These are phyloP conservation scores for Drosophila atroscutellata DNA, from an alignment of 2,888 invertebrate genomes.

Conservation along the genomic window DNA sequence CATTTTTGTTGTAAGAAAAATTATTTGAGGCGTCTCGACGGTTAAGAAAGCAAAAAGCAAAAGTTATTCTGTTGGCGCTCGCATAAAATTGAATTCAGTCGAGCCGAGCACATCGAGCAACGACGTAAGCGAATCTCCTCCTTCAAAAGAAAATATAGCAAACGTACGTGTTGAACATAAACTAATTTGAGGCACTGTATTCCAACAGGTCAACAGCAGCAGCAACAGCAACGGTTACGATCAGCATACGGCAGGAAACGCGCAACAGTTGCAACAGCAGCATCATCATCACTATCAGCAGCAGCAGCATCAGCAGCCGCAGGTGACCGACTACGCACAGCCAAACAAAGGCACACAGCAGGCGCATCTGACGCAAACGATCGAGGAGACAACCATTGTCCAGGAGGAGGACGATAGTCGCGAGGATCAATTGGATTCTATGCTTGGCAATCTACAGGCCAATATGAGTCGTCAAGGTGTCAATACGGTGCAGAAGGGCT, in stretches of 20 bases:
- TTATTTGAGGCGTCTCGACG: slow-evolving; percentile 36
- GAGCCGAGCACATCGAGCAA: slow-evolving; percentile 76
- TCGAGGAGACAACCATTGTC: slow-evolving; percentile 83
- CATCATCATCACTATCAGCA: slow-evolving; percentile 68
- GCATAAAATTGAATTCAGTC: slow-evolving; percentile 85
- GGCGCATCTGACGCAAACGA: slow-evolving; percentile 84
- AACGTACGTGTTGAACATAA: neutral
- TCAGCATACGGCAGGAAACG: slow-evolving; percentile 23
- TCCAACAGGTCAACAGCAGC: slow-evolving; percentile 86
- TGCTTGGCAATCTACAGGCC: slow-evolving; percentile 90
- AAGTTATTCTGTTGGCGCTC: slow-evolving; percentile 78
- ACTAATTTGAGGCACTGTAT: slow-evolving; percentile 14
- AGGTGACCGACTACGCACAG: slow-evolving; percentile 90
- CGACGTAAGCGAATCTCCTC: slow-evolving; percentile 60
- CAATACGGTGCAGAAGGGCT: slow-evolving; percentile 99
- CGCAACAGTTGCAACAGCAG: slow-evolving; percentile 42
- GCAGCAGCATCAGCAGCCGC: slow-evolving; percentile 87
- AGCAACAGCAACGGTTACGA: slow-evolving; percentile 83
- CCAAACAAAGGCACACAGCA: slow-evolving; percentile 87
- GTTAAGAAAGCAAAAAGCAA: slow-evolving; percentile 66
- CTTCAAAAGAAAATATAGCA: neutral
- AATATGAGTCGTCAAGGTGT: slow-evolving; percentile 99
- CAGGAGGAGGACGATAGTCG: slow-evolving; percentile 72
- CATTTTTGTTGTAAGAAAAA: slow-evolving; percentile 37
- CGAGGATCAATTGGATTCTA: slow-evolving; percentile 87